Conservation (phyloP, 2,797 vertebrate species). For the Urocyon cinereoargenteus region DNA sequence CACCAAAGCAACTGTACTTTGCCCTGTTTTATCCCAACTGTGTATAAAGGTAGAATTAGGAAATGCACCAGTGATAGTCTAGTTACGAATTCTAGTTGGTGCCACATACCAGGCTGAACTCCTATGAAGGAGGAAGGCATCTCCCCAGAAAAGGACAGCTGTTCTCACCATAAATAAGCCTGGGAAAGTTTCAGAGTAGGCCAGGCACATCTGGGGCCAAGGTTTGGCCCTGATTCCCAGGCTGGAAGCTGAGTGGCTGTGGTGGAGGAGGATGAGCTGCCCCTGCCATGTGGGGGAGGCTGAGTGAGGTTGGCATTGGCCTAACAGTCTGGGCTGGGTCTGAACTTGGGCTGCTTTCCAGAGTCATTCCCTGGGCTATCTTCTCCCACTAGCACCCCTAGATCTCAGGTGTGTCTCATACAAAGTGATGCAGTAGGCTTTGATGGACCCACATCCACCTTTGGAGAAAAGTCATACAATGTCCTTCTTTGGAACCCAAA, state of each 20-base stretch:
- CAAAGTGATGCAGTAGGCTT: background rate
- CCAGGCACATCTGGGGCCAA: background rate
- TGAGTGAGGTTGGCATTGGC: background rate
- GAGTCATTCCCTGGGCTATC: background rate
- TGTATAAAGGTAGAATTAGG: background rate
- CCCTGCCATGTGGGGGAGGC: background rate
- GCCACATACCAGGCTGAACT: background rate
- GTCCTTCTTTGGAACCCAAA: background rate
- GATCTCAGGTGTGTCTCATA: background rate
- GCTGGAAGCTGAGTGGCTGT: background rate
- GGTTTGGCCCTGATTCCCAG: background rate
- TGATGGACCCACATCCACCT: background rate
- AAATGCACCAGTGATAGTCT: background rate
- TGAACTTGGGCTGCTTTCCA: background rate
- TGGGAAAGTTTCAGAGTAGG: background rate
- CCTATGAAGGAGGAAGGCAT: background rate
- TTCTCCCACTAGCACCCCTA: background rate
- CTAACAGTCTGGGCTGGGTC: background rate
- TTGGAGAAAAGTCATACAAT: background rate
- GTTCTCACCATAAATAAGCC: background rate
- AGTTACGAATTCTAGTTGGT: background rate
- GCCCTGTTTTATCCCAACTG: background rate
- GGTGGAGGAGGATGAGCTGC: background rate
- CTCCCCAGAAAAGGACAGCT: background rate
- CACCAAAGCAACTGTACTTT: background rate